These are phyloP conservation scores for Bombylius major DNA, from an alignment of 2,888 invertebrate species.

Conservation along the genomic window DNA sequence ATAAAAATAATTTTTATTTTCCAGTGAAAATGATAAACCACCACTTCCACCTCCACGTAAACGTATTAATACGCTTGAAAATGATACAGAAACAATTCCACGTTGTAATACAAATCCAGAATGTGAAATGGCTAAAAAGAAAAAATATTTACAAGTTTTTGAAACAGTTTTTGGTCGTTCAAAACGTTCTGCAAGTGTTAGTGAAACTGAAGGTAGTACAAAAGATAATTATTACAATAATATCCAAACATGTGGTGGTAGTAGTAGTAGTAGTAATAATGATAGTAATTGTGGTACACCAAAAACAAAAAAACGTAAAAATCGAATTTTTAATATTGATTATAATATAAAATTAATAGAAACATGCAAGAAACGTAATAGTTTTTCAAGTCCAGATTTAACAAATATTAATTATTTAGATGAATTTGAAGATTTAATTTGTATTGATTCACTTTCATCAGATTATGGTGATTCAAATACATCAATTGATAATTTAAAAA, in stretches of 20 bases:
- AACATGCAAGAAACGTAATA: conserved; percentile 26
- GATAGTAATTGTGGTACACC: background rate
- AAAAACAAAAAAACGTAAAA: conserved; percentile 3
- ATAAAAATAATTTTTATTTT: background rate
- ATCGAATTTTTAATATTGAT: conserved; percentile 1
- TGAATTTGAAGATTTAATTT: conserved; percentile 16
- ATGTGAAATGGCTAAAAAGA: conserved; percentile 29
- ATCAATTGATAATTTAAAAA: conserved; percentile 12
- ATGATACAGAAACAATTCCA: conserved; percentile 22
- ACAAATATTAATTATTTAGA: conserved; percentile 30
- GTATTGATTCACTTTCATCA: conserved; percentile 19
- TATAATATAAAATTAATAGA: background rate
- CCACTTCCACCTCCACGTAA: conserved; percentile 32
- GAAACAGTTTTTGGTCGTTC: conserved; percentile 23
- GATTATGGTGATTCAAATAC: conserved; percentile 14
- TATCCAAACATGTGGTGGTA: background rate
- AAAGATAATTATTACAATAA: conserved; percentile 13
- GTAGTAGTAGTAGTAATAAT: background rate
- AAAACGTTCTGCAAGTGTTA: conserved; percentile 24
- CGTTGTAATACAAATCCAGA: conserved; percentile 35
- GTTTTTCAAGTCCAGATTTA: conserved; percentile 35
- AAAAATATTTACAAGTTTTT: conserved; percentile 21
- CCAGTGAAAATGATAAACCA: conserved; percentile 13
- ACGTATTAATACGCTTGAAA: conserved; percentile 32
- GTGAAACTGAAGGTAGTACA: conserved; percentile 21